Evolutionary conservation across 2,888 invertebrate species (phyloP).

Genomic region (Bhutanitis thaidina): DNA sequence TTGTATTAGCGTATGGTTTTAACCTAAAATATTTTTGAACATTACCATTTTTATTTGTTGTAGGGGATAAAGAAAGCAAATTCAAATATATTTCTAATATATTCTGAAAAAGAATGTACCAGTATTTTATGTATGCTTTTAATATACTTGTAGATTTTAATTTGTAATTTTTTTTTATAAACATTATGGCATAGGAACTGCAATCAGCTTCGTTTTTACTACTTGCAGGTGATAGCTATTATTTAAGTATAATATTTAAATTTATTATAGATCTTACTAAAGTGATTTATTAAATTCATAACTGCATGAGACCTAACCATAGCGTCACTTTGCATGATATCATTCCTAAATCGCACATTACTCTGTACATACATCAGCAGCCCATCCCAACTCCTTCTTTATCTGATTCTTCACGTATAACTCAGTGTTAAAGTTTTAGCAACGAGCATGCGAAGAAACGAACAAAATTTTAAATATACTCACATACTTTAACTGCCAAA

Average conservation of each 20-base stretch:
- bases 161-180: too few species aligned
- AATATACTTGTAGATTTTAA: too few species aligned
- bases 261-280: conserved; percentile 56
- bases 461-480: not conserved
- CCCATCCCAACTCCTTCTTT: conserved; percentile 67
- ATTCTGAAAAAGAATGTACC: too few species aligned
- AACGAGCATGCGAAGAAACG: not conserved
- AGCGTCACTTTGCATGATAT: conserved; percentile 61
- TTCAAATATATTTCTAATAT: too few species aligned
- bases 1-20: not conserved
- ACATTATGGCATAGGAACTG: too few species aligned
- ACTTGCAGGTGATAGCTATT: conserved; percentile 23
- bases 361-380: conserved; percentile 43
- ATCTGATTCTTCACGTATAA: not conserved
- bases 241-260: not conserved
- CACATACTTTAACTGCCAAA: too few species aligned
- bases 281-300: conserved; percentile 39
- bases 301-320: conserved; percentile 58
- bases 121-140: too few species aligned
- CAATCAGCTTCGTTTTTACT: not conserved
- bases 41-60: too few species aligned
- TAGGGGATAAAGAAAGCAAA: too few species aligned
- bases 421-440: conserved; percentile 62
- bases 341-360: conserved; percentile 38
- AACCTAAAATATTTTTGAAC: not conserved